These are phyloP conservation scores for Stichodactyla mertensii DNA, from an alignment of 64 coral and sea anemone species.

Conservation along the genomic window DNA sequence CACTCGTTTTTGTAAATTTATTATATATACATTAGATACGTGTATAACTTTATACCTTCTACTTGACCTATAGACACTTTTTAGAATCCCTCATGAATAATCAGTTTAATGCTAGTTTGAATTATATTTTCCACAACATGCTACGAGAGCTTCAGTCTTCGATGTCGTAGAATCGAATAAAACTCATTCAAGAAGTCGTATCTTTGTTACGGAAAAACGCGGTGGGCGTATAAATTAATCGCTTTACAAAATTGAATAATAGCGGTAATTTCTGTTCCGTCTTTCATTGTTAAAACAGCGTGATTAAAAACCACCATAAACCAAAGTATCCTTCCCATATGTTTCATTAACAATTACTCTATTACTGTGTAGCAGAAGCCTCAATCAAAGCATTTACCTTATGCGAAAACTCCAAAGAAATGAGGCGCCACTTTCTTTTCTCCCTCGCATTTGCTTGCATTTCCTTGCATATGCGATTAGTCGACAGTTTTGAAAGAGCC, in stretches of 20 bases:
- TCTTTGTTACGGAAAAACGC: neutral
- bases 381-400: neutral
- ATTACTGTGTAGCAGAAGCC: neutral
- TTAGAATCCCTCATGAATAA: neutral
- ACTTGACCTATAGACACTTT: neutral
- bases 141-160: neutral
- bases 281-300: neutral
- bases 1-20: too few relatives aligned
- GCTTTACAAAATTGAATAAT: neutral
- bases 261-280: neutral
- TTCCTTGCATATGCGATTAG: neutral
- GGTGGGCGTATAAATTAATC: neutral
- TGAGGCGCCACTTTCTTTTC: neutral
- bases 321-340: neutral
- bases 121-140: neutral
- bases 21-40: too few relatives aligned
- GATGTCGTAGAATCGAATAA: neutral
- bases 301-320: neutral
- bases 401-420: neutral
- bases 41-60: too few relatives aligned
- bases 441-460: neutral
- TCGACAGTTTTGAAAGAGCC: neutral
- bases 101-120: neutral
- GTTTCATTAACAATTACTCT: neutral
- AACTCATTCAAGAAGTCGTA: neutral